Evolutionary conservation across 2,113 vertebrate species (phyloP).

Genomic region (Deroptyus accipitrinus): DNA sequence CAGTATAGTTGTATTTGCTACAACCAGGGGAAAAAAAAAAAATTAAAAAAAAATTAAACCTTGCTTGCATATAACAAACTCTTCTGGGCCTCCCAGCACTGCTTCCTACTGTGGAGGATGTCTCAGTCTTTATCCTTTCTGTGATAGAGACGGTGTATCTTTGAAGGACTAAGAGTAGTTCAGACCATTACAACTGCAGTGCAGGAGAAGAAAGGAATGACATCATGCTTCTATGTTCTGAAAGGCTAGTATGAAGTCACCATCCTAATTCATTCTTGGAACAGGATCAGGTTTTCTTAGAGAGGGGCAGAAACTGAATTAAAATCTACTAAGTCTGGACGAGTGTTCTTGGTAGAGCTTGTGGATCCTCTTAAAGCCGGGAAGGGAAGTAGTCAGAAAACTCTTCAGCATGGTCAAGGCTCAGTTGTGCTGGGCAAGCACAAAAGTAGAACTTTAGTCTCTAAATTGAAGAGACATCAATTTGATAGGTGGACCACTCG

Average conservation of each 20-base stretch:
- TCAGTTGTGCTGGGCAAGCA: background rate
- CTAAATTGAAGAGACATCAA: no score
- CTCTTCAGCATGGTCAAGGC: rapidly evolving
- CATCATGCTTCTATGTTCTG: background rate
- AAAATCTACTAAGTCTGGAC: background rate
- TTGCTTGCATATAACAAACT: background rate
- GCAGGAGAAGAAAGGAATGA: background rate
- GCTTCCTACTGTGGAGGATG: background rate
- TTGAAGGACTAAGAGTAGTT: background rate
- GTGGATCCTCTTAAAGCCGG: background rate
- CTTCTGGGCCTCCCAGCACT: background rate
- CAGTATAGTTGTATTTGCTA: background rate
- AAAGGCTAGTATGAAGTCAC: background rate
- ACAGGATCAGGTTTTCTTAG: background rate
- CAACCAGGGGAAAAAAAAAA: background rate
- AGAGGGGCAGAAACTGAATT: background rate
- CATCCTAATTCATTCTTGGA: background rate
- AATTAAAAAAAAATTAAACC: background rate
- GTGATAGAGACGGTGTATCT: rapidly evolving
- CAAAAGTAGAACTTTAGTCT: background rate
- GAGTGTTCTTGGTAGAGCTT: background rate
- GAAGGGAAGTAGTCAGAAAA: background rate
- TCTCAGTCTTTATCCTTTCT: background rate
- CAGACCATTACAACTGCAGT: background rate
- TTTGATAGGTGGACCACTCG: no score